A percentile compares a stretch with the other conserved stretches of the same genome.
phyloP scores from a whole-genome alignment of 2,797 vertebrate species.

The Paramormyrops hopkinsi region DNA sequence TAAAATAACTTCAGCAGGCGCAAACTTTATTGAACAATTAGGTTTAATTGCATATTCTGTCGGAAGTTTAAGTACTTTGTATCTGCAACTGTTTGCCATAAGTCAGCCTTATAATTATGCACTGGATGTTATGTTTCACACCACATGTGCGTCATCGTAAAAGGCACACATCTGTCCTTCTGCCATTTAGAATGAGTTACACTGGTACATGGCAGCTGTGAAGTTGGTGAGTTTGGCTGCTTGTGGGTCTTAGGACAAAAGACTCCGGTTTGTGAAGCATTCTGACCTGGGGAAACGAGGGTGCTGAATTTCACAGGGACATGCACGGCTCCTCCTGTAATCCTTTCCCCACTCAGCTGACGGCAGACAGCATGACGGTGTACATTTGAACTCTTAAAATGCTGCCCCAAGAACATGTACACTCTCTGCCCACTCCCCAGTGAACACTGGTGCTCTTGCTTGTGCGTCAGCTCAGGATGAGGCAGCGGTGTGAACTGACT shows the following conservation, averaged over 20 bases:
- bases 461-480: neutral
- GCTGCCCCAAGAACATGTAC: neutral
- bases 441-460: neutral
- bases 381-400: neutral
- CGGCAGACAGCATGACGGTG: neutral
- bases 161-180: too few species aligned
- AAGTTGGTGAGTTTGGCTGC: neutral
- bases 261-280: neutral
- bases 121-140: neutral
- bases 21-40: neutral
- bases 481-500: neutral
- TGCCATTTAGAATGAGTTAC: neutral
- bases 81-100: neutral
- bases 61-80: neutral
- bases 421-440: neutral
- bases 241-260: neutral
- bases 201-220: neutral
- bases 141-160: neutral
- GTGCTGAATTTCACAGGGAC: neutral
- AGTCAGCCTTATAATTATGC: neutral
- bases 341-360: neutral
- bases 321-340: neutral
- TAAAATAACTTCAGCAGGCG: neutral
- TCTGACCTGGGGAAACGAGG: neutral
- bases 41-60: neutral